Base-by-base conservation (phyloP, 2,113 vertebrate species). In the Oxyruncus cristatus region DNA sequence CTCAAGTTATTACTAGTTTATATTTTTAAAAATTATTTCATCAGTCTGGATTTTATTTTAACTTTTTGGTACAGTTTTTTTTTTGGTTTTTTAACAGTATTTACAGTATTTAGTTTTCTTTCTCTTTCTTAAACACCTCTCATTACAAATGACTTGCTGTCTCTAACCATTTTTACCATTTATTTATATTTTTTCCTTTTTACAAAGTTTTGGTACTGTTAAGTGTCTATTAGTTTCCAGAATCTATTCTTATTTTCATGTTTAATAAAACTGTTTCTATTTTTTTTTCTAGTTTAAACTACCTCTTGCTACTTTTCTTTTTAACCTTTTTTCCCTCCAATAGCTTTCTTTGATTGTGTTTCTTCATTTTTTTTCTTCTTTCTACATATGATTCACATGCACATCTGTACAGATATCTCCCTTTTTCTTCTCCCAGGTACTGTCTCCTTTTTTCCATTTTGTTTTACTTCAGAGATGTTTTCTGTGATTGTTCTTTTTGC, bases 31-130 rank as follows among this genome's bases (percentile, higher is more conserved):
- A 71, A 33, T 5, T 56, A 22, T 61, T 84, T 52, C 10, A 47
- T 1, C 9, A 56, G 1, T 52, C 4, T 52, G 55, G 8, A 52
- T 56, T 73, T 71, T 39, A 37, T 65, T 63, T 65, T 42, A 53
- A 0, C 0, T 35, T 55, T 72, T 86, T 67, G 5, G 1, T 72
- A 30, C 3, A n/a, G 4, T 20, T 3, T 67, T 74, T 28, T 12
- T 41, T 12, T 59, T 81, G 39, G n/a, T n/a, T n/a, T n/a, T n/a
- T n/a, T n/a, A n/a, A n/a, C n/a, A n/a, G n/a, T n/a, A n/a, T n/a
- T n/a, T 6, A 28, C 3, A 6, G 39, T 33, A 35, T 27, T 28
- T 56, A 2, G 47, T 68, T 88, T 61, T 7, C 2, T 22, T 83
- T 65, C 5, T 22, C 0, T 62, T 85, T 65, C 14, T 6, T 42